Evolutionary conservation across 2,113 vertebrate genomes (phyloP).

Genomic region (Manacus vitellinus): DNA sequence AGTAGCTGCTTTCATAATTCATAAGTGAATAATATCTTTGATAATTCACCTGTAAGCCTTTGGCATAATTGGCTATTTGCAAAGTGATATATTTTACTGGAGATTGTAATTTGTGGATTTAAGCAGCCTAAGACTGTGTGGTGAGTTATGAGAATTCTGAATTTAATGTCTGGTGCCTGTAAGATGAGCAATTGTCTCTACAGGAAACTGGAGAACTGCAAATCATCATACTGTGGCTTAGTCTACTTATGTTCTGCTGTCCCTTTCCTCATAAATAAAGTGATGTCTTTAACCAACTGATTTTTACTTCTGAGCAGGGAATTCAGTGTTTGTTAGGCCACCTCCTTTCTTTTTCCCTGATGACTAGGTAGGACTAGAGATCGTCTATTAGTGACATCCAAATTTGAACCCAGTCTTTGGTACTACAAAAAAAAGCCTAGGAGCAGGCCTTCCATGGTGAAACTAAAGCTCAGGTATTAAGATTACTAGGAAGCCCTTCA

Average conservation of each 20-base stretch:
- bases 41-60: background rate
- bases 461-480: background rate
- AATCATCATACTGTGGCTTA: background rate
- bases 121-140: background rate
- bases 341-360: background rate
- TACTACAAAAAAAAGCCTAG: background rate
- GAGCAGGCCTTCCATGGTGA: background rate
- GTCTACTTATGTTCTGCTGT: background rate
- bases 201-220: background rate
- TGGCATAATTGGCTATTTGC: background rate
- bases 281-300: background rate
- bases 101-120: background rate
- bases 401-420: background rate
- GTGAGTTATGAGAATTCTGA: background rate
- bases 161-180: background rate
- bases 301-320: background rate
- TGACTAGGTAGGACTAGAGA: background rate
- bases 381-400: background rate
- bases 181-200: background rate
- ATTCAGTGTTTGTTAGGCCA: background rate
- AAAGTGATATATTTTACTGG: background rate
- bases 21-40: background rate
- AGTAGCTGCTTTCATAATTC: background rate
- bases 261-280: background rate
- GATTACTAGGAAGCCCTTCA: background rate